phyloP scores from a whole-genome alignment of 2,113 vertebrate genomes.

The Dicerorhinus sumatrensis region DNA sequence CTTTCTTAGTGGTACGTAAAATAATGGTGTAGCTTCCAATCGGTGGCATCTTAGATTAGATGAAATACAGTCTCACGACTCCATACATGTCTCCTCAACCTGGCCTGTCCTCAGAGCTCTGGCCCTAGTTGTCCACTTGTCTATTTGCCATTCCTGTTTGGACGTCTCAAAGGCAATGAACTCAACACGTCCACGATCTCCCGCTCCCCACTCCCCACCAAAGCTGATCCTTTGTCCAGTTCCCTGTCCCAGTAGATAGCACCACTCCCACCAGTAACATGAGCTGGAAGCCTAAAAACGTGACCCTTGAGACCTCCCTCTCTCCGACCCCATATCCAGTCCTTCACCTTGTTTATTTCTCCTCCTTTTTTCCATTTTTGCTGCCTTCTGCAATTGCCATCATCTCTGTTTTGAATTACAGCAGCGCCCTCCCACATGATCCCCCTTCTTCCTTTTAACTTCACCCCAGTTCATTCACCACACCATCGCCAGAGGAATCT shows the following conservation, averaged over 20 bases:
- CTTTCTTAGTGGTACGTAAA: background rate
- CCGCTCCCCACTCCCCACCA: background rate
- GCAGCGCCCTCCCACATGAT: background rate
- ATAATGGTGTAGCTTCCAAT: too few species aligned
- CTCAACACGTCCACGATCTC: background rate
- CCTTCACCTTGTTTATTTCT: background rate
- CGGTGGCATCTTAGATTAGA: background rate
- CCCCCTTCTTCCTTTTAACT: background rate
- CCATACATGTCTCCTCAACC: background rate
- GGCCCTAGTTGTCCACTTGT: background rate
- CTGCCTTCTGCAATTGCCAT: background rate
- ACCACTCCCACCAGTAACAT: background rate
- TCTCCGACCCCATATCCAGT: background rate
- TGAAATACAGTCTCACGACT: background rate
- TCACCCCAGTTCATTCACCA: background rate
- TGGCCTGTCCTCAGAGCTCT: background rate
- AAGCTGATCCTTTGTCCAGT: background rate
- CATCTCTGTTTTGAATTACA: background rate
- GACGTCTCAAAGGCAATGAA: background rate
- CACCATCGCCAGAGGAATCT: background rate
- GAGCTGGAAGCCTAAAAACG: background rate
- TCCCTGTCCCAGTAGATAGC: background rate
- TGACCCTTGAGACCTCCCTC: background rate
- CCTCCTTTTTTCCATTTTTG: background rate
- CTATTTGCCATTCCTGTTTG: background rate